A percentile compares a stretch with the other conserved stretches of the same genome.
These are phyloP conservation scores for Synergus laeviventris DNA, from an alignment of 2,888 invertebrate species.

Conservation along the genomic window DNA sequence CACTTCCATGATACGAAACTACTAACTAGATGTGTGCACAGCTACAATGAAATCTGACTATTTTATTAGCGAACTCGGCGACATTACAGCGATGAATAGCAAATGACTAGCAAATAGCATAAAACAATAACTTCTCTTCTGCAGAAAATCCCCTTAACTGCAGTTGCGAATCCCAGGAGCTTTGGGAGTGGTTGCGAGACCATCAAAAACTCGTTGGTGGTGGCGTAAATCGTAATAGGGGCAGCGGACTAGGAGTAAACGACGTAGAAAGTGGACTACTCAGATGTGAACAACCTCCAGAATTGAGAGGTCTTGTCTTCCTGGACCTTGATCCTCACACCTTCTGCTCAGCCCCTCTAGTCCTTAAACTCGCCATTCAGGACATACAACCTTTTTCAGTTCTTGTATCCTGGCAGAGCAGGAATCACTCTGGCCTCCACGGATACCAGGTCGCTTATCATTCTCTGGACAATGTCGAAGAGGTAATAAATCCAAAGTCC, in stretches of 20 bases:
- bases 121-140: conserved; percentile 51
- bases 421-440: conserved; percentile 89
- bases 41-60: background rate
- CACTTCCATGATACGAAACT: background rate
- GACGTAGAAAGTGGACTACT: conserved; percentile 75
- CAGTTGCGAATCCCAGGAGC: conserved; percentile 92
- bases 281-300: conserved; percentile 90
- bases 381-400: conserved; percentile 92
- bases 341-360: conserved; percentile 90
- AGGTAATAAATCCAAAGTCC: conserved; percentile 71
- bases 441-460: conserved; percentile 92
- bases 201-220: conserved; percentile 85
- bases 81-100: background rate
- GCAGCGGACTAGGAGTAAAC: conserved; percentile 72
- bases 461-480: conserved; percentile 80
- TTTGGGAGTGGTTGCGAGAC: conserved; percentile 95
- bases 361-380: conserved; percentile 90
- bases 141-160: conserved; percentile 93
- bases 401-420: conserved; percentile 92
- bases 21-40: background rate
- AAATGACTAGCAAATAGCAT: conserved; percentile 2
- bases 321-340: conserved; percentile 87
- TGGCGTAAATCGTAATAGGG: conserved; percentile 78
- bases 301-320: conserved; percentile 85
- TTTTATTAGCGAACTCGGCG: background rate